Conservation (phyloP, 2,888 invertebrate genomes). For the Antitype chi region DNA sequence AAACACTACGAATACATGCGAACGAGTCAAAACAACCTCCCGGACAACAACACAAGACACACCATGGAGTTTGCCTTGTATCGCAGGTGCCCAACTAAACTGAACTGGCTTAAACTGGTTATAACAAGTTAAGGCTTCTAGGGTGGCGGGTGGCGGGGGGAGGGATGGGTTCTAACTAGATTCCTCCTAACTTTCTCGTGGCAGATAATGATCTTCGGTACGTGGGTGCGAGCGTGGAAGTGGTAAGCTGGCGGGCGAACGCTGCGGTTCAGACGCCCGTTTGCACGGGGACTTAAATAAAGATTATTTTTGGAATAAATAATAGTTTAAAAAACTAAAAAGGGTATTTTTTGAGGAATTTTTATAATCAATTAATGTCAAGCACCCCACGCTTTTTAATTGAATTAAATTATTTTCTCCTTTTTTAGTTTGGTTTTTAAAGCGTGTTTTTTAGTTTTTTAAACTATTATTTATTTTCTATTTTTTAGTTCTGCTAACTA, state of each 20-base stretch:
- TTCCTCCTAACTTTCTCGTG: constrained; percentile 88
- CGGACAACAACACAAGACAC: constrained; percentile 76
- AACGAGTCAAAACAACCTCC: constrained; percentile 46
- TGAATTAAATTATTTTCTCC: too few relatives aligned
- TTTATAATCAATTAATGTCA: too few relatives aligned
- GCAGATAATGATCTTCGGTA: constrained; percentile 90
- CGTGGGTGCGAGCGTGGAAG: constrained; percentile 80
- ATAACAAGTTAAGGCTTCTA: constrained; percentile 86
- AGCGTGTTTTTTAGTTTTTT: too few relatives aligned
- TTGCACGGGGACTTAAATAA: neutral
- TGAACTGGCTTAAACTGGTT: constrained; percentile 88
- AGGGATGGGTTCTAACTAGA: constrained; percentile 84
- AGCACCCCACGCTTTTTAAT: too few relatives aligned
- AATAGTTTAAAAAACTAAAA: too few relatives aligned
- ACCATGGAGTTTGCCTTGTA: constrained; percentile 83
- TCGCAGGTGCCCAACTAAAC: constrained; percentile 87
- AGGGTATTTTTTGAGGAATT: too few relatives aligned
- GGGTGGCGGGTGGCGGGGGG: constrained; percentile 67
- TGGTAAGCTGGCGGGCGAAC: constrained; percentile 65
- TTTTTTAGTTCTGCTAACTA: too few relatives aligned
- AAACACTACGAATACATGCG: constrained; percentile 21
- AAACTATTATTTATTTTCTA: too few relatives aligned
- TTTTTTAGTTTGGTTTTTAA: too few relatives aligned
- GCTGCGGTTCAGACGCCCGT: constrained; percentile 68
- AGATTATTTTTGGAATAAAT: too few relatives aligned